phyloP scores from a whole-genome alignment of 2,113 vertebrate species.

The Daphoenositta chrysoptera region DNA sequence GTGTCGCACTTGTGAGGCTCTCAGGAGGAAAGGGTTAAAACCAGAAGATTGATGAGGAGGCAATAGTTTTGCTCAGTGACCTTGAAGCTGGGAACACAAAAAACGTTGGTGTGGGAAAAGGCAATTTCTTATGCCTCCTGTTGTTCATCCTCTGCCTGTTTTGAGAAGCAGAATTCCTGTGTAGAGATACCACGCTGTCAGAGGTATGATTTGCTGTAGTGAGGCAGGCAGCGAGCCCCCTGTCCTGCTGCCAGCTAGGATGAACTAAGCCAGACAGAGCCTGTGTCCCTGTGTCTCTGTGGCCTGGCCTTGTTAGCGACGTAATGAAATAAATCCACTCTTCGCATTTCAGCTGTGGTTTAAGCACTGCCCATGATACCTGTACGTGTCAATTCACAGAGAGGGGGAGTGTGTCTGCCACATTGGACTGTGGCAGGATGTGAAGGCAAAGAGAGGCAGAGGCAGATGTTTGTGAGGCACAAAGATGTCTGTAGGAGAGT shows the following conservation, averaged over 20 bases:
- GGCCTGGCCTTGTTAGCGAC: background rate
- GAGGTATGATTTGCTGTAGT: fast-evolving
- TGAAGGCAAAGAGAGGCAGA: background rate
- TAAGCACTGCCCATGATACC: background rate
- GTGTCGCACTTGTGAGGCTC: background rate
- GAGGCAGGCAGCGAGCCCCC: background rate
- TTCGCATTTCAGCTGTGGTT: background rate
- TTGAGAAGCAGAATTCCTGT: background rate
- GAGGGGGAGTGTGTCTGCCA: background rate
- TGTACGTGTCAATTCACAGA: background rate
- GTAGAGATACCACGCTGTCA: background rate
- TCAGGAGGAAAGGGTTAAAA: background rate
- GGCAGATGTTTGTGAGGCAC: background rate
- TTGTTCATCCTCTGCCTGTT: background rate
- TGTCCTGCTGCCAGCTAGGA: background rate
- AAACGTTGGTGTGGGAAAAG: background rate
- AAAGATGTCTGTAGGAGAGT: background rate
- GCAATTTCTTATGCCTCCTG: background rate
- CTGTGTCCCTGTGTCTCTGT: background rate
- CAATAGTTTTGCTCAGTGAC: background rate
- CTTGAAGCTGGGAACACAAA: background rate
- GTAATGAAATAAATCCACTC: background rate
- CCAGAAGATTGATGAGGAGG: fast-evolving
- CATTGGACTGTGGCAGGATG: background rate
- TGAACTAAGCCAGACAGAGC: background rate